Percentiles rank a stretch among this genome's conserved stretches.
phyloP scores from a whole-genome alignment of 2,113 vertebrate genomes.

The Gobius niger region DNA sequence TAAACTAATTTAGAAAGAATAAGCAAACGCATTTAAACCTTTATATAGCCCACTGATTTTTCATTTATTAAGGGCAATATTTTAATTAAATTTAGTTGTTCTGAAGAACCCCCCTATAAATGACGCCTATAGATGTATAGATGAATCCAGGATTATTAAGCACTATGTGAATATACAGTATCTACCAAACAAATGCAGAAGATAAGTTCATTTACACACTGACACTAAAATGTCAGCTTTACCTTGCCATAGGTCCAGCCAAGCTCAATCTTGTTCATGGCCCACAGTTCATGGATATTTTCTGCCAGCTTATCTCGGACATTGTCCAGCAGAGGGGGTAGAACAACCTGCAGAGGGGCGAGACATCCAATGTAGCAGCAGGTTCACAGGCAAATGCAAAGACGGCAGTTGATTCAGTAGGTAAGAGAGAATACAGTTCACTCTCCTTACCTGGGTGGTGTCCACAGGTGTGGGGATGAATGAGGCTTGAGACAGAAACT shows the following conservation, averaged over 20 bases:
- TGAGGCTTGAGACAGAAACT: constrained; percentile 92
- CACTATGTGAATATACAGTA: too few relatives aligned
- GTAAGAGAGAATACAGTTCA: not conserved
- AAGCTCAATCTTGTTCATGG: constrained; percentile 98
- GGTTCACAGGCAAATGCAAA: constrained; percentile 12
- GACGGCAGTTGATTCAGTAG: not conserved
- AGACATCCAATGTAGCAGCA: constrained; percentile 35
- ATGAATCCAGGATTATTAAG: too few relatives aligned
- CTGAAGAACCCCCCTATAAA: too few relatives aligned
- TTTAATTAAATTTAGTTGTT: too few relatives aligned
- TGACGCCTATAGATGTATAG: too few relatives aligned
- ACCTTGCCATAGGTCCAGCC: constrained; percentile 98
- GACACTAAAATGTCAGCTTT: constrained; percentile 15
- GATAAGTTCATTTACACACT: not conserved
- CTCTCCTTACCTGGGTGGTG: constrained; percentile 85
- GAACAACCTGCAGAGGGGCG: constrained; percentile 79
- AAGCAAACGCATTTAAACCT: too few relatives aligned
- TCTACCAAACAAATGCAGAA: too few relatives aligned
- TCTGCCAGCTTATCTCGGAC: constrained; percentile 93
- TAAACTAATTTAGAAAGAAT: too few relatives aligned
- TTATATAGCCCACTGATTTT: too few relatives aligned
- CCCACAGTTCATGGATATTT: constrained; percentile 98
- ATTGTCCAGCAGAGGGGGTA: constrained; percentile 93
- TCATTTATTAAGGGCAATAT: too few relatives aligned
- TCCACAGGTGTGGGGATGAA: constrained; percentile 94